Evolutionary conservation across 2,888 invertebrate species (phyloP), one percentile per base, ranked within the genome.

Genomic region (Helobdella robusta): DNA sequence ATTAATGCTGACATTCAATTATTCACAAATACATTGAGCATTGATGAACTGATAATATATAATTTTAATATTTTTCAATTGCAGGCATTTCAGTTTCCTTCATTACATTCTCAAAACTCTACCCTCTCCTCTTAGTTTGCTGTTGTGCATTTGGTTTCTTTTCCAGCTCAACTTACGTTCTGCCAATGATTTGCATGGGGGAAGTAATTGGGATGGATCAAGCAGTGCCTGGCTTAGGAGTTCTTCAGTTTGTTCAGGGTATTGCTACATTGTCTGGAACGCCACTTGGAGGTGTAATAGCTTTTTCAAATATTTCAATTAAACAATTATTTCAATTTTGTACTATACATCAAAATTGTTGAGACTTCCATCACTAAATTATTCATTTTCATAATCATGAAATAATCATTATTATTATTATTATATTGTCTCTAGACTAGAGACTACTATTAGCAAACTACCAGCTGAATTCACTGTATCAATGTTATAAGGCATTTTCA

Each of bases 101-200:
- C 25, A 50, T 50, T 18, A 30, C 62, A 2, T 62, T 30, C 20
- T 30, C 50, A 18, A 18, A 8, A 8, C 8, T 30, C 32, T 62
- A 46, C 34, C 18, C 32, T 18, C 30, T n/a, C n/a, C 48, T 62
- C 34, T 1, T 62, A 1, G 34, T 62, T 20, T 30, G 44, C 50
- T 40, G 44, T 23, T 20, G 18, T 18, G 18, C 34, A n/a, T 62
- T 62, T 48, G 62, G 62, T 23, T 48, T 62, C 32, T 4, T 50
- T 1, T 28, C 50, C 50, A 46, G 46, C 20, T 36, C 62, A 23
- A 62, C 50, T 28, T 62, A 62, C 32, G 62, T 62, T n/a, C 62
- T 62, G 32, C 62, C 62, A 15, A 62, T 62, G 62, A 3, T 62
- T 18, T 62, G 62, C 25, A 62, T 62, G 62, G 62, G 62, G 2